Conservation (phyloP, 2,797 vertebrate genomes). For the Otolemur crassicaudatus region DNA sequence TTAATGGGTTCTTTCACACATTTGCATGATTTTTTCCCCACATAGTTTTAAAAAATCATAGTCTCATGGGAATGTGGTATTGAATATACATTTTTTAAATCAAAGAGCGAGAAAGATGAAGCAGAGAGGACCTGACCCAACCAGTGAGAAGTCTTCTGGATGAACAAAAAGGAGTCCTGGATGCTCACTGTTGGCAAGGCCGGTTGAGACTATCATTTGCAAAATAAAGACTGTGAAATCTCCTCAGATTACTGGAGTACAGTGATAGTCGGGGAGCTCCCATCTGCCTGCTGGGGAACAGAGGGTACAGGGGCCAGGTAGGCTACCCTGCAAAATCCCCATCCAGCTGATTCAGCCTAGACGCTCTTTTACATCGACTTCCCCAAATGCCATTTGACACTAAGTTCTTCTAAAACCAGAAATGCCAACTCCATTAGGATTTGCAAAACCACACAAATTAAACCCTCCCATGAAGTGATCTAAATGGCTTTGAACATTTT, state of each 20-base stretch:
- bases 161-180: background rate
- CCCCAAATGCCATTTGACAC: constrained; percentile 1
- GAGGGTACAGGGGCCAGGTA: background rate
- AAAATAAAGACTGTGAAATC: background rate
- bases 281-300: background rate
- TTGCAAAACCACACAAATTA: constrained; percentile 46
- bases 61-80: background rate
- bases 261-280: background rate
- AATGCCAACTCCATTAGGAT: constrained; percentile 36
- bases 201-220: background rate
- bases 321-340: background rate
- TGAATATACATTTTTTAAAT: background rate
- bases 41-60: background rate
- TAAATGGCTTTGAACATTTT: constrained; percentile 57
- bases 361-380: background rate
- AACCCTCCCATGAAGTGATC: background rate
- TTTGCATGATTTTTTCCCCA: background rate
- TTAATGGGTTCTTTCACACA: background rate
- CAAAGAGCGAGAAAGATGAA: background rate
- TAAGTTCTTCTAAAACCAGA: constrained; percentile 58
- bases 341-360: background rate
- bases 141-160: background rate
- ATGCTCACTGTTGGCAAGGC: background rate
- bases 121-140: background rate
- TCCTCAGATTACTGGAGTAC: background rate